phyloP scores from a whole-genome alignment of 2,888 invertebrate genomes.

The Tetragonisca angustula region DNA sequence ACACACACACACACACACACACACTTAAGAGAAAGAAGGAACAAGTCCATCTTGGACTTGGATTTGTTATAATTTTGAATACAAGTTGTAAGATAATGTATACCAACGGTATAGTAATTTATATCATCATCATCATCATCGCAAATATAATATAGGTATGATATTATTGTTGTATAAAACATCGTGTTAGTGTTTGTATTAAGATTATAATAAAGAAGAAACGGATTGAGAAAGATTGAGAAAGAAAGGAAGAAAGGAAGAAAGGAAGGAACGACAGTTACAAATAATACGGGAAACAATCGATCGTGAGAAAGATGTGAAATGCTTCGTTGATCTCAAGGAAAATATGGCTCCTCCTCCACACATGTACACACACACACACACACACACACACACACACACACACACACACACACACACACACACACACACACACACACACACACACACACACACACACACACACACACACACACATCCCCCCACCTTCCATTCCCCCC shows the following conservation, averaged over 20 bases:
- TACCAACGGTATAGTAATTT: slow-evolving; percentile 45
- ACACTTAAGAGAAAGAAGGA: not conserved
- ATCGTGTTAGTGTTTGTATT: slow-evolving; percentile 41
- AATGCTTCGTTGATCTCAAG: not conserved
- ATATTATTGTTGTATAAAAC: slow-evolving; percentile 40
- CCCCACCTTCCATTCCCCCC: too few relatives aligned
- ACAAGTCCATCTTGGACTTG: not conserved
- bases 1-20: not conserved
- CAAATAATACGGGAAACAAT: slow-evolving; percentile 10
- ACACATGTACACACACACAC: too few relatives aligned
- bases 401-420: too few relatives aligned
- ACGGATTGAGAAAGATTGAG: not conserved
- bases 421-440: too few relatives aligned
- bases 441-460: too few relatives aligned
- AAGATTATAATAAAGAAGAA: slow-evolving; percentile 42
- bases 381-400: too few relatives aligned
- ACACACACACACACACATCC: too few relatives aligned
- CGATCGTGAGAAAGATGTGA: not conserved
- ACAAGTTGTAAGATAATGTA: slow-evolving; percentile 38
- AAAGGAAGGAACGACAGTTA: not conserved
- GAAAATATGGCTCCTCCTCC: too few relatives aligned
- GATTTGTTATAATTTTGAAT: slow-evolving; percentile 53
- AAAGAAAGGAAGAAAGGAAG: not conserved
- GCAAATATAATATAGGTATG: slow-evolving; percentile 46
- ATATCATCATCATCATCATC: slow-evolving; percentile 21